A percentile compares a stretch with the other conserved stretches of the same genome.
Conservation (phyloP, 2,113 vertebrate species). For the Mesoclemmys tuberculata region DNA sequence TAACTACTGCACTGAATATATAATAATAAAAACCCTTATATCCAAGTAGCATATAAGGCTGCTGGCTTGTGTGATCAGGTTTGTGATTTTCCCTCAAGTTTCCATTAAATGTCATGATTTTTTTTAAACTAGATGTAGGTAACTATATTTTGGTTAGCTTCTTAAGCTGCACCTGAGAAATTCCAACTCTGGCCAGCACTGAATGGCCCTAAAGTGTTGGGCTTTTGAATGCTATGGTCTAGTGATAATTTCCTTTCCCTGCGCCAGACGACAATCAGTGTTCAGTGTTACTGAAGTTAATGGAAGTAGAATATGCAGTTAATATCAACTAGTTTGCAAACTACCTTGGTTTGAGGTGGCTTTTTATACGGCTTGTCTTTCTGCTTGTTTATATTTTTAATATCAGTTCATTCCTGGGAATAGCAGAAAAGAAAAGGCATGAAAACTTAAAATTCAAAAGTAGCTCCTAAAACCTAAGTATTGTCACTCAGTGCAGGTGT, state of each 20-base stretch:
- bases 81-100: neutral
- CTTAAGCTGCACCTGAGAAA: neutral
- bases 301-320: neutral
- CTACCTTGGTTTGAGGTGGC: neutral
- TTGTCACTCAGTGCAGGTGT: neutral
- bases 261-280: neutral
- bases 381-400: neutral
- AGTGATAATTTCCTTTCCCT: neutral
- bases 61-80: neutral
- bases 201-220: neutral
- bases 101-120: neutral
- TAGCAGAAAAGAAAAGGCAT: neutral
- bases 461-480: neutral
- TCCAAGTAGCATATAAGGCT: neutral
- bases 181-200: neutral
- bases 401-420: neutral
- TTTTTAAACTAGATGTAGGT: neutral
- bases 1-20: neutral
- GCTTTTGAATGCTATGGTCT: neutral
- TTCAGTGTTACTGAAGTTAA: neutral
- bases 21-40: neutral
- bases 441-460: neutral
- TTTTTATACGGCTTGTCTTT: neutral
- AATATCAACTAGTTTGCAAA: fast-evolving
- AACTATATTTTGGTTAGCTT: neutral